Evolutionary conservation across 1,140 invertebrate genomes (phyloP), one percentile per base, ranked within the genome.

Genomic region (Cardiocondyla obscurior): DNA sequence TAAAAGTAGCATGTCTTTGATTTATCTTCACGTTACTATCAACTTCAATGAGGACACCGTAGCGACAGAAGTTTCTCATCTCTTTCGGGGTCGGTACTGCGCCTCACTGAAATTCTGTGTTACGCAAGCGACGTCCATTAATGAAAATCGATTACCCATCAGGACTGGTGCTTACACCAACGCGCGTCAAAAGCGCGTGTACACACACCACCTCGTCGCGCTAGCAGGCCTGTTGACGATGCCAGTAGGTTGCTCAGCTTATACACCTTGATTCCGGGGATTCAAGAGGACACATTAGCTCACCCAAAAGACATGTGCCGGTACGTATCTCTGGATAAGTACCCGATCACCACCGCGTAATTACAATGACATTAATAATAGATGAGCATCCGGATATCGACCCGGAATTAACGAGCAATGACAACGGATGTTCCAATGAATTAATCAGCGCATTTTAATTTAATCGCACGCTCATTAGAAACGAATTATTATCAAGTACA

Each of bases 81-180:
- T 73, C 81, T 79, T 64, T 79, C 76, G 69, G 70, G 60, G 67
- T 84, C 69, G 86, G 72, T 82, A 85, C 85, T 82, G 84, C 60
- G 77, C 79, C 73, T n/a, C 64, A 83, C 58, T 82, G 85, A 90
- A 82, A 86, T 88, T 89, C 81, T 83, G 72, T 86, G 55, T 87
- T 81, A 86, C 85, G 82, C 77, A 79, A 90, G 84, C 87, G 87
- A 82, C 73, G 73, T 89, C 83, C 85, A 88, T 90, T 90, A 91
- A 90, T 90, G 85, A 91, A 91, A 91, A 90, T 91, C 87, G 89
- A 91, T 91, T 85, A 87, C 49, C 87, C 85, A 91, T 89, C 90
- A 87, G 76, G 57, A 82, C 82, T 33, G 51, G 84, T 83, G 83
- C 88, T 86, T 88, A 86, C 79, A 86, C 72, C 74, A 83, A 30